Base-by-base conservation (phyloP, 2,888 invertebrate genomes). In the Sycophila texana region DNA sequence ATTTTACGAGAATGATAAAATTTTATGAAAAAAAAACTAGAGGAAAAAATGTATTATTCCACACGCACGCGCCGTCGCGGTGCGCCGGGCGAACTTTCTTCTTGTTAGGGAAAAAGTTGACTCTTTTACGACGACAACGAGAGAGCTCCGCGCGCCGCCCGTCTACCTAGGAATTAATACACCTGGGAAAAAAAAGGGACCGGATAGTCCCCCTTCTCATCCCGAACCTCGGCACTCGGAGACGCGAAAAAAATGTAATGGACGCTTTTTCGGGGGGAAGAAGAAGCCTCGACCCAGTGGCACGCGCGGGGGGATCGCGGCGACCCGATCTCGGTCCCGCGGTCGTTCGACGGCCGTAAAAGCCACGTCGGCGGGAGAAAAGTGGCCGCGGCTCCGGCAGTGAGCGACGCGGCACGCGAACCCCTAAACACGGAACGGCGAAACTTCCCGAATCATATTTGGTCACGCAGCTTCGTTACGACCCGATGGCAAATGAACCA, bases 211-310 rank as follows among this genome's bases (percentile, higher is more conserved):
- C 51, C 26, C 26, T 20, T 14, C 55, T 20, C 20, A 22, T 4
- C 39, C 30, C 12, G 63, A 73, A 63, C 60, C 53, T 60, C 51
- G 49, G 30, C 51, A 20, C 12, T 7, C 2, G 1, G 53, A 16
- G 26, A 0, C 26, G 20, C 13, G 68, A 81, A 80, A 80, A 79
- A 71, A 26, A 3, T 26, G 26, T 26, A 26, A 26, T 26, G 26
- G 26, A 26, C 26, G 26, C 26, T 26, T 26, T 26, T n/a, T 16
- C 22, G 61, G 47, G 26, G 5, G 57, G 16, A 20, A 60, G 84
- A 81, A 81, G 82, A 80, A 77, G 73, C 74, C 79, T 58, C 85
- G 82, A 83, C 86, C 86, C 85, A 87, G 83, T 86, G 60, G 81
- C 82, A 82, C 10, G 39, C 39, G 39, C 39, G 39, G 39, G 39